A percentile compares a stretch with the other conserved stretches of the same genome.
These are phyloP conservation scores for Calvadosia cruxmelitensis DNA, from an alignment of 30 jellyfish, hydroid and myxozoan species.

Conservation along the genomic window DNA sequence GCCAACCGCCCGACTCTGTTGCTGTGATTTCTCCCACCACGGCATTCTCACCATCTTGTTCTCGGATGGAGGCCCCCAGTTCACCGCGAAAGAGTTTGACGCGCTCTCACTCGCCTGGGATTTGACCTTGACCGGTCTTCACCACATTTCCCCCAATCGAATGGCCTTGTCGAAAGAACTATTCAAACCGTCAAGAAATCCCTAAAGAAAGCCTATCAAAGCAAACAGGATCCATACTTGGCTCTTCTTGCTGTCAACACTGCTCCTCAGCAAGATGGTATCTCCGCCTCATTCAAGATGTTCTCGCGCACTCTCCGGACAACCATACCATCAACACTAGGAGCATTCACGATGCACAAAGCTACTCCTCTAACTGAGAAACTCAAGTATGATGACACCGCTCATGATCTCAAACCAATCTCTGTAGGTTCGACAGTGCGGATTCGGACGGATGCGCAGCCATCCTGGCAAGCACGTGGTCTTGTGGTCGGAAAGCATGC, in stretches of 20 bases:
- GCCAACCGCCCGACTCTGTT: no score
- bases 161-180: constrained; percentile 53
- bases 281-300: constrained; percentile 25
- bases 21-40: constrained; percentile 21
- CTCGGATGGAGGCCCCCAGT: constrained; percentile 44
- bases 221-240: constrained; percentile 22
- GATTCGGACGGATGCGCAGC: constrained; percentile 12
- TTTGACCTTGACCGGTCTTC: constrained; percentile 25
- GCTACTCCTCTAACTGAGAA: no score
- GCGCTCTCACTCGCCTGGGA: constrained; percentile 36
- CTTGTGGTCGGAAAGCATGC: constrained; percentile 17
- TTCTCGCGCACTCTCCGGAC: constrained; percentile 33
- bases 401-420: constrained; percentile 17
- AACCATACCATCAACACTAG: constrained; percentile 26
- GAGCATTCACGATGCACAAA: no score
- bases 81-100: constrained; percentile 19
- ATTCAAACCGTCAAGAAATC: constrained; percentile 57
- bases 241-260: constrained; percentile 30
- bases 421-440: constrained; percentile 20
- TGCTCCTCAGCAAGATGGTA: constrained; percentile 24
- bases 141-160: constrained; percentile 30
- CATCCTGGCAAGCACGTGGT: constrained; percentile 16
- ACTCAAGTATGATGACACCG: constrained; percentile 11
- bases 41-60: constrained; percentile 24
- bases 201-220: constrained; percentile 15